Evolutionary conservation across 2,113 vertebrate species (phyloP), one percentile per base, ranked within the genome.

Genomic region (Centrocercus urophasianus): DNA sequence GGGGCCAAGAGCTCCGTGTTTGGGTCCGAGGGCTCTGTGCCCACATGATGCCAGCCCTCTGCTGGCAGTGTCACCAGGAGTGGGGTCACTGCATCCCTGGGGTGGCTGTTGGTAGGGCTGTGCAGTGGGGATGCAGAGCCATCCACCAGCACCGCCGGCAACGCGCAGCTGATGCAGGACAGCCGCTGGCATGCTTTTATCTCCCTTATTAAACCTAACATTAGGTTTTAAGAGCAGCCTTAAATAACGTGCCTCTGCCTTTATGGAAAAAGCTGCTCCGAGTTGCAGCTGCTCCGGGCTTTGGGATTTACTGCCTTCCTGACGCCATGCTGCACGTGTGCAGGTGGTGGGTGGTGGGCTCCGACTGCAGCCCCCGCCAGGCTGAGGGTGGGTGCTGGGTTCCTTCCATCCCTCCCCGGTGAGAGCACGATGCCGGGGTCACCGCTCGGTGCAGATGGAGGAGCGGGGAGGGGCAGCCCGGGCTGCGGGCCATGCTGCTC

Each of bases 161-260:
- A 22, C 2, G 0, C 64, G 0, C 5, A 60, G 30, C 45, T 19
- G 11, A 34, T 40, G 42, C 10, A 61, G 83, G 40, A 84, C 60
- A 73, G 77, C 78, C 43, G 47, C 87, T 80, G 87, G 67, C 54
- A 28, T 6, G 74, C 86, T 92, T 95, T 93, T 86, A 93, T 91
- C 60, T 91, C 75, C 78, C 71, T 93, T 92, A 86, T 94, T 93
- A 95, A 94, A 95, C 89, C 78, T 91, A 87, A 91, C 95, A 80
- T 94, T 88, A 95, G 78, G 79, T 95, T 96, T 95, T 96, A 95
- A 95, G 82, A 96, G 91, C 14, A 47, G 42, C 42, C 56, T 95
- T 93, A 95, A 95, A 95, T 93, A 94, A 94, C 6, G 36, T 88
- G 94, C 67, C 28, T 13, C 82, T 93, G 94, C 67, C 84, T 89